Evolutionary conservation across 2,888 invertebrate species (phyloP).

Genomic region (Temnothorax rugatulus): DNA sequence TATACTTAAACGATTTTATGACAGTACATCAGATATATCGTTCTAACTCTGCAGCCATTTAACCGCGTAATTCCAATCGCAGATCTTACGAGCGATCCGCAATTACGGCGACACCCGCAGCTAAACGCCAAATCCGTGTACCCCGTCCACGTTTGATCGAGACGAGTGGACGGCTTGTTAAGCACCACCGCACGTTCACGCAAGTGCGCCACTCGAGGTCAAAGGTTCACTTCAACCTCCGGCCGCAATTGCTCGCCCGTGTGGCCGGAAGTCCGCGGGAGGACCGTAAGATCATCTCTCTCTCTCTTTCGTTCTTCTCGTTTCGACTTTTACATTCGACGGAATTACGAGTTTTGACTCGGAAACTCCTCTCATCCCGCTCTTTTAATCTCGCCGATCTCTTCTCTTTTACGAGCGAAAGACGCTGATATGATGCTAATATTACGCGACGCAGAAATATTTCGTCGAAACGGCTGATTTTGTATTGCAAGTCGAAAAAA

Average conservation of each 20-base stretch:
- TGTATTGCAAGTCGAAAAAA: not conserved
- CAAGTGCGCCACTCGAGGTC: constrained; percentile 43
- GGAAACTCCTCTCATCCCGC: not conserved
- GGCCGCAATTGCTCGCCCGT: constrained; percentile 44
- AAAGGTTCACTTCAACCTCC: constrained; percentile 51
- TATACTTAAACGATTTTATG: not conserved
- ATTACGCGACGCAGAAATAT: constrained; percentile 2
- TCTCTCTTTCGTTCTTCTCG: not conserved
- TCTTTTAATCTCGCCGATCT: not conserved
- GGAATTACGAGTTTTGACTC: constrained; percentile 31
- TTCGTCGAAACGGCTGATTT: not conserved
- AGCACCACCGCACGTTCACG: constrained; percentile 43
- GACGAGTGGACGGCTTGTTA: constrained; percentile 23
- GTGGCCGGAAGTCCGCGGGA: constrained; percentile 26
- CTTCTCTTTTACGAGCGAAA: not conserved
- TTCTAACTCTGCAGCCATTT: not conserved
- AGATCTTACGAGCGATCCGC: constrained; percentile 7
- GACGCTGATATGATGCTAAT: constrained; percentile 14
- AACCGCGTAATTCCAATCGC: not conserved
- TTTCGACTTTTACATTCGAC: constrained; percentile 16
- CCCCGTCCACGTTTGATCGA: constrained; percentile 19
- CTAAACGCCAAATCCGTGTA: constrained; percentile 33
- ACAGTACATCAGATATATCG: not conserved
- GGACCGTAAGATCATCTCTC: constrained; percentile 40
- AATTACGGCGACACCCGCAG: constrained; percentile 28